Evolutionary conservation across 2,888 invertebrate genomes (phyloP).

Genomic region (Polylopha cassiicola): DNA sequence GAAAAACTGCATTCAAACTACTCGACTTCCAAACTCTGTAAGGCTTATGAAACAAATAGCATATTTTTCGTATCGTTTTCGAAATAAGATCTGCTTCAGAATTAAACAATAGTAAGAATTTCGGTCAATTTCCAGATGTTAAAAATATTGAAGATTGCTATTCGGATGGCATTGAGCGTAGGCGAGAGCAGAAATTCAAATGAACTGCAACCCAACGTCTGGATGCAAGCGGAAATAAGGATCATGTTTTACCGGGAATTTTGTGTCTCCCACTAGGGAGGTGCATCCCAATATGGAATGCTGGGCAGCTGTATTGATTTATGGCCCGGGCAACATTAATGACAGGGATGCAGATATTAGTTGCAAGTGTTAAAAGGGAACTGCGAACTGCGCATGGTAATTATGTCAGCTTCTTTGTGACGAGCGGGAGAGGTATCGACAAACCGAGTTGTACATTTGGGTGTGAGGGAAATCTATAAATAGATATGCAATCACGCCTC

Average conservation of each 20-base stretch:
- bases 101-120: too few relatives aligned
- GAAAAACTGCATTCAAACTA: conserved; percentile 1
- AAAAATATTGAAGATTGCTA: too few relatives aligned
- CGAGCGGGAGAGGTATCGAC: too few relatives aligned
- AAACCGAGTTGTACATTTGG: too few relatives aligned
- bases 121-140: too few relatives aligned
- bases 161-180: not conserved
- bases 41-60: not conserved
- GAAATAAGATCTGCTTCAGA: too few relatives aligned
- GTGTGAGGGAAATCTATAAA: too few relatives aligned
- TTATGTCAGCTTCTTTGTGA: conserved; percentile 5
- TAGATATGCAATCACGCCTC: too few relatives aligned
- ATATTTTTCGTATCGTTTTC: too few relatives aligned
- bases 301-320: conserved; percentile 17
- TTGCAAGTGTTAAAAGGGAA: conserved; percentile 8
- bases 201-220: not conserved
- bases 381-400: conserved; percentile 10
- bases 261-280: conserved; percentile 5
- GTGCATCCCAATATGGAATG: conserved; percentile 15
- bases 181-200: not conserved
- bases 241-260: not conserved
- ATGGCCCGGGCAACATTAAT: conserved; percentile 12
- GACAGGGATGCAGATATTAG: conserved; percentile 16
- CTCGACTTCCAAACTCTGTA: not conserved
- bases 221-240: conserved; percentile 1